These are phyloP conservation scores for Plumapathes pennacea DNA, from an alignment of 92 coral and sea anemone genomes.

Conservation along the genomic window DNA sequence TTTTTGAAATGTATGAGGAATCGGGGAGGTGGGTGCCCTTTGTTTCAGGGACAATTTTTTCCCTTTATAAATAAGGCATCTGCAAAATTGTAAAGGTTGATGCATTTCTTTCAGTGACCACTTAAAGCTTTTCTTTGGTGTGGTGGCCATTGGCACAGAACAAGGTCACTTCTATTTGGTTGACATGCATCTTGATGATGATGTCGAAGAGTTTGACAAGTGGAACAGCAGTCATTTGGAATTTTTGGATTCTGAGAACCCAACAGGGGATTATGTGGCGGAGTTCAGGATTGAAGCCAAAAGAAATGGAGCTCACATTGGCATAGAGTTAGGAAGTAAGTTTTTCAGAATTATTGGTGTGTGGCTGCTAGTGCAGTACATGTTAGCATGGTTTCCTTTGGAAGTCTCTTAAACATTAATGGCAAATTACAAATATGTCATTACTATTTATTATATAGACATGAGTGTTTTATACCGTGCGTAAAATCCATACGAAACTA, in stretches of 20 bases:
- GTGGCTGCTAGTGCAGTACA: no score
- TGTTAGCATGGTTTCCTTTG: no score
- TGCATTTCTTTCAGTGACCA: slow-evolving; percentile 29
- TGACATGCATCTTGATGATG: slow-evolving; percentile 74
- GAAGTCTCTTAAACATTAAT: no score
- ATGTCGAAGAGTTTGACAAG: slow-evolving; percentile 76
- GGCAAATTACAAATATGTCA: no score
- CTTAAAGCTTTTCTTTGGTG: slow-evolving; percentile 68
- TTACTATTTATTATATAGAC: no score
- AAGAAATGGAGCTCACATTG: slow-evolving; percentile 65
- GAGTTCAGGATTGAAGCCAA: slow-evolving; percentile 43
- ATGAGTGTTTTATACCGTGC: no score
- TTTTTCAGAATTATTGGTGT: no score
- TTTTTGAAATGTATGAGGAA: no score
- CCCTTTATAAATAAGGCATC: no score
- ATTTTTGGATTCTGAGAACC: slow-evolving; percentile 33
- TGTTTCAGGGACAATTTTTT: no score
- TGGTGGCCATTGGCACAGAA: slow-evolving; percentile 65
- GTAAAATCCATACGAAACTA: no score
- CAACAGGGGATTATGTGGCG: slow-evolving; percentile 24
- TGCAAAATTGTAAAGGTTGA: neutral
- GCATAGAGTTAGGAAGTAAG: slow-evolving; percentile 76
- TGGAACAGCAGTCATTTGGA: slow-evolving; percentile 74
- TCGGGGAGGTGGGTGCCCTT: no score
- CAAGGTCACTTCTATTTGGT: slow-evolving; percentile 77